Percentiles rank a stretch among this genome's conserved stretches.
Conservation (phyloP, 2,888 invertebrate genomes). For the Diarsia rubi region DNA sequence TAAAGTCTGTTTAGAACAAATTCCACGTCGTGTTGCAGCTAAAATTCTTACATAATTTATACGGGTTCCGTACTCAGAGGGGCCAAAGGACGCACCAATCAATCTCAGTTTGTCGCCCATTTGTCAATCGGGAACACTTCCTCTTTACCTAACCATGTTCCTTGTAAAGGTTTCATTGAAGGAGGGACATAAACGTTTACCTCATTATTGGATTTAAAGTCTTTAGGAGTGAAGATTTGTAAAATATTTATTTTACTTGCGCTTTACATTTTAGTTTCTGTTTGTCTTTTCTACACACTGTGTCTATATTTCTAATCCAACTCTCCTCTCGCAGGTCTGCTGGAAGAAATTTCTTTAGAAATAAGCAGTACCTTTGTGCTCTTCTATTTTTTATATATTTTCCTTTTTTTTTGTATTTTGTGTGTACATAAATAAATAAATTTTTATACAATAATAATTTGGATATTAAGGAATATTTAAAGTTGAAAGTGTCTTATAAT, state of each 20-base stretch:
- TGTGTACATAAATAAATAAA: no score
- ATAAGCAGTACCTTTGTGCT: no score
- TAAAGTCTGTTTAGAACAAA: conserved; percentile 31
- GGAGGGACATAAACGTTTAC: conserved; percentile 9
- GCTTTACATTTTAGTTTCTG: no score
- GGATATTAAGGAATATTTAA: not conserved
- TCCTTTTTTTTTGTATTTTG: no score
- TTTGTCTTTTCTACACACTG: no score
- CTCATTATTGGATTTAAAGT: conserved; percentile 2
- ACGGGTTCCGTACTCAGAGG: conserved; percentile 45
- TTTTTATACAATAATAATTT: not conserved
- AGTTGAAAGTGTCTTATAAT: not conserved
- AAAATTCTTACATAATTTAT: conserved; percentile 60
- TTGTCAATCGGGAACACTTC: conserved; percentile 57
- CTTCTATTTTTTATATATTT: no score
- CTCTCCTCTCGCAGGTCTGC: no score
- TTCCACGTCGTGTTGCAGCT: conserved; percentile 22
- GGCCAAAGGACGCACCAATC: conserved; percentile 49
- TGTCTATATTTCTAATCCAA: no score
- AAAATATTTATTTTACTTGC: not conserved
- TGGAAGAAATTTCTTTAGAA: no score
- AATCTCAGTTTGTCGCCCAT: conserved; percentile 64
- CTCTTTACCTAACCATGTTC: conserved; percentile 17
- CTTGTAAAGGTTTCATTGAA: conserved; percentile 28
- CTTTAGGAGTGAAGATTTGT: not conserved